Evolutionary conservation across 2,797 vertebrate genomes (phyloP), one percentile per base, ranked within the genome.

Genomic region (Distichodus sexfasciatus): DNA sequence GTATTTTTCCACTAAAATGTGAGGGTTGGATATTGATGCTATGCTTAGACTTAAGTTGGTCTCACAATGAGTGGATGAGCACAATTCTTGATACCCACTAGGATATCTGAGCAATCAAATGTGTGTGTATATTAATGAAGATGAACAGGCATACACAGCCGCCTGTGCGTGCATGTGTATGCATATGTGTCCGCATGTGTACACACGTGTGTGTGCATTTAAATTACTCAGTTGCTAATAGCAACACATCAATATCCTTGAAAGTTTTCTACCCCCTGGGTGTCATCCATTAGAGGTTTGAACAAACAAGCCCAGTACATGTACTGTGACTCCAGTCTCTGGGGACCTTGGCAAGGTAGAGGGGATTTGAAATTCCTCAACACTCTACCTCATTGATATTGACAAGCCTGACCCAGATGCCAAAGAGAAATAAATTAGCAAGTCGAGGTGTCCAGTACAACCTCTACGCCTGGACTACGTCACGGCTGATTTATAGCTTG

Each of bases 251-350:
- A 44, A 54, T 71, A 60, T 65, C 38, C 2, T 24, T 70, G n/a
- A 33, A 47, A 14, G 50, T 48, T 65, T 46, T 58, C 10, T 35
- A 23, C 43, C 53, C 31, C 55, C 23, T 24, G 61, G 66, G 33
- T 12, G 35, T 66, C 23, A 28, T 6, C 43, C 26, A 23, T 31
- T 48, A 19, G 28, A 11, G 77, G 68, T 78, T 53, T 75, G 62
- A 41, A 55, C 48, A 71, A 55, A 38, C 29, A 4, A 54, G 55
- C 33, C 14, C 46, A 43, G 29, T 17, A 69, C 58, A 38, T 51
- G 58, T 75, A 67, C 58, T 62, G 68, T 85, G 79, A 76, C 65
- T 79, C 80, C 69, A 74, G 72, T 75, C 81, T 82, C 73, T 19
- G 9, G 38, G 67, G 76, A 82, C 70, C 77, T 69, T 38, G 15